These are phyloP conservation scores for Ephestia elutella DNA, from an alignment of 1,140 invertebrate species.

Conservation along the genomic window DNA sequence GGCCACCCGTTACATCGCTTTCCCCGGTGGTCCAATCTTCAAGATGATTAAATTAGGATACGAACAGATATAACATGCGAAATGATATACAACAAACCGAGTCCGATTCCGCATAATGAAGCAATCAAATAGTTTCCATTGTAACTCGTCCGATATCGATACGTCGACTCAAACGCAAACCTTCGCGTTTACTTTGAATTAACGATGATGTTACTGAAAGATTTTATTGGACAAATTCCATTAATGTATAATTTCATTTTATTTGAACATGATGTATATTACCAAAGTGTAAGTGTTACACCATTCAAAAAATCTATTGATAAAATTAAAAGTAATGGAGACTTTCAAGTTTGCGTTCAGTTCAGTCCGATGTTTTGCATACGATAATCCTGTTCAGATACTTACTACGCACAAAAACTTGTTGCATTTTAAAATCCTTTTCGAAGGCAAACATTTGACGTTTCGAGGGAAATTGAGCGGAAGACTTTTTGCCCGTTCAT, in stretches of 20 bases:
- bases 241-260: background rate
- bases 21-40: conserved; percentile 68
- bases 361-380: conserved; percentile 48
- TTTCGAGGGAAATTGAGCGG: conserved; percentile 62
- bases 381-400: conserved; percentile 44
- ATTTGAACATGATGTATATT: background rate
- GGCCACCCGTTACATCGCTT: conserved; percentile 51
- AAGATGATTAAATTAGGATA: conserved; percentile 71
- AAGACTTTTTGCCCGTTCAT: conserved; percentile 43
- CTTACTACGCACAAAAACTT: conserved; percentile 54
- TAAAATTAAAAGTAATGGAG: background rate
- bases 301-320: background rate
- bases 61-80: conserved; percentile 67
- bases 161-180: conserved; percentile 33
- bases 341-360: conserved; percentile 27
- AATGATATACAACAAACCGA: conserved; percentile 69
- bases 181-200: conserved; percentile 21
- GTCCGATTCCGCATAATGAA: conserved; percentile 65
- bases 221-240: conserved; percentile 5
- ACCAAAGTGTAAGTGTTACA: background rate
- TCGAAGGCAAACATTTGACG: conserved; percentile 67
- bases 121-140: conserved; percentile 66
- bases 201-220: background rate
- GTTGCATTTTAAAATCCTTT: conserved; percentile 70
- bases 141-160: conserved; percentile 35